These are phyloP conservation scores for Drosophila pegasa DNA, from an alignment of 2,888 invertebrate genomes.

Conservation along the genomic window DNA sequence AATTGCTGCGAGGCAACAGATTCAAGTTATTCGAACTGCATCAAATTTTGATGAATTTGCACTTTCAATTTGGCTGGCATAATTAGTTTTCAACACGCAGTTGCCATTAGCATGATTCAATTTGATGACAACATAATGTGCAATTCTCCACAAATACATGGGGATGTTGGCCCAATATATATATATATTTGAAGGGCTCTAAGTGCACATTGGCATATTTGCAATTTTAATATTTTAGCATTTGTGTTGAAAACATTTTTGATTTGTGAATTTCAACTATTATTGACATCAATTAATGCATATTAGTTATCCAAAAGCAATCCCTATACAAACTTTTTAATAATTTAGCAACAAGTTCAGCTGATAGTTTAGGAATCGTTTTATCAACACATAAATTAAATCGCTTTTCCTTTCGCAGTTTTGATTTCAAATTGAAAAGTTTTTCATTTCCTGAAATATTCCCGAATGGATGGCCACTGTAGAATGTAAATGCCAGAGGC, in stretches of 20 bases:
- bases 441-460: slow-evolving; percentile 1
- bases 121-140: slow-evolving; percentile 41
- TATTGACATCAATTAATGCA: background rate
- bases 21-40: slow-evolving; percentile 37
- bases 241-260: background rate
- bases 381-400: background rate
- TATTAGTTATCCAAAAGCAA: too few relatives aligned
- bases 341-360: background rate
- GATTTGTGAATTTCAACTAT: too few relatives aligned
- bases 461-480: slow-evolving; percentile 26
- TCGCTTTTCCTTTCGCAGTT: background rate
- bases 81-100: slow-evolving; percentile 63
- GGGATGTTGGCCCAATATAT: background rate
- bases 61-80: slow-evolving; percentile 47
- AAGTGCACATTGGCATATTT: slow-evolving; percentile 17
- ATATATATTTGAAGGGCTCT: background rate
- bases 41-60: slow-evolving; percentile 43
- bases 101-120: slow-evolving; percentile 58
- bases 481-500: slow-evolving; percentile 19
- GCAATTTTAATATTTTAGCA: background rate
- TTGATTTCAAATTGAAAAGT: background rate
- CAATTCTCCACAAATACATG: background rate
- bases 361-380: background rate
- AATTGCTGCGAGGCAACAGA: slow-evolving; percentile 12
- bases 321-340: background rate